Conservation (phyloP, 2,113 vertebrate species). For the Pygoscelis adeliae region DNA sequence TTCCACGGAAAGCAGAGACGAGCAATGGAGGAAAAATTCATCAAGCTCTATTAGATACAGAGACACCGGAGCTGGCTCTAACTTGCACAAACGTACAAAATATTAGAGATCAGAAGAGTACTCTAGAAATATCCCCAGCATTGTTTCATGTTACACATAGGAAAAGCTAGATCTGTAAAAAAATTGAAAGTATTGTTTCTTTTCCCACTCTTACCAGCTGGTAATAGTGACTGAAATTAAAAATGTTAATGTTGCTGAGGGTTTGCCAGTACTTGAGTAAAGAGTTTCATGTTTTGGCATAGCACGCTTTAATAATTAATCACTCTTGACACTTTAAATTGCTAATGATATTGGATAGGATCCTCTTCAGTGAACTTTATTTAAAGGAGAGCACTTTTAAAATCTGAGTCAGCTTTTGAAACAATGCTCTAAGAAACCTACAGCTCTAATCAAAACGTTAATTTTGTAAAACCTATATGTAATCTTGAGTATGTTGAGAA, state of each 20-base stretch:
- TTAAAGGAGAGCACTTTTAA: neutral
- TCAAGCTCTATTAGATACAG: neutral
- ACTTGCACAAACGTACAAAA: neutral
- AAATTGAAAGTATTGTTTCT: neutral
- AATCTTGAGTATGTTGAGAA: neutral
- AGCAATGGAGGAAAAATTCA: neutral
- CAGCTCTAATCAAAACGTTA: neutral
- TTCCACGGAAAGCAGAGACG: neutral
- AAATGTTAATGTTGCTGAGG: neutral
- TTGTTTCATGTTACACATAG: neutral
- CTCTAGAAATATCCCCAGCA: neutral
- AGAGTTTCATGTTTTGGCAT: conserved; percentile 28
- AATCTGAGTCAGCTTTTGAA: conserved; percentile 18
- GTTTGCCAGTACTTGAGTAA: conserved; percentile 3
- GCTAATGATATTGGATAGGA: conserved; percentile 14
- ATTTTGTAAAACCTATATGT: neutral
- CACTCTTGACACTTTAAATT: conserved; percentile 36
- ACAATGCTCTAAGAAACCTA: neutral
- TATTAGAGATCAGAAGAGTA: neutral
- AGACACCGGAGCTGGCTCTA: neutral
- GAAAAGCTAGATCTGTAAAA: neutral
- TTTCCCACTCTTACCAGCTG: neutral
- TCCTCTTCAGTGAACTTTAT: conserved; percentile 37
- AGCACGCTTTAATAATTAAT: conserved; percentile 43
- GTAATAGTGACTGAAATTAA: neutral